These are phyloP conservation scores for Drosophila prolongata DNA, from an alignment of 2,888 invertebrate species.

Conservation along the genomic window DNA sequence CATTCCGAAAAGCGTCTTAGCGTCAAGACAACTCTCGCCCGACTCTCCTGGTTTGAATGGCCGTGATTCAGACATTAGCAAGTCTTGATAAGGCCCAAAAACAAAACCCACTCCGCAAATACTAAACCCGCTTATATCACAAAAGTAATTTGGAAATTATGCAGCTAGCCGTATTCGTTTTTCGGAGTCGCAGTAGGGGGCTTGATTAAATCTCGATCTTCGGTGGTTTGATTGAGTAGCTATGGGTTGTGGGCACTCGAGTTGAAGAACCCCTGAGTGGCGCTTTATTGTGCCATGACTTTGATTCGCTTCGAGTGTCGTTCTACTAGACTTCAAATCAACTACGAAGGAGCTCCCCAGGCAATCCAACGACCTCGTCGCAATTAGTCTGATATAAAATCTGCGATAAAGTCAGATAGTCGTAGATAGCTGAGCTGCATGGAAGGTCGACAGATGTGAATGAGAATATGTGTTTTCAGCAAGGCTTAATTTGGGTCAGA, in stretches of 20 bases:
- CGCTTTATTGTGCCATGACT: constrained; percentile 45
- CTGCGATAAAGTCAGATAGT: constrained; percentile 16
- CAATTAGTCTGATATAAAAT: constrained; percentile 29
- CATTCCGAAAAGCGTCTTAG: neutral
- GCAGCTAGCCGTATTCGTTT: neutral
- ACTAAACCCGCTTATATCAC: constrained; percentile 15
- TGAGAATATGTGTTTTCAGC: neutral
- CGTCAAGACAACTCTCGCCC: constrained; percentile 14
- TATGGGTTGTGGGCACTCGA: constrained; percentile 1
- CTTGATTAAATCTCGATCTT: constrained; percentile 25
- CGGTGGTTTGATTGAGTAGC: constrained; percentile 24
- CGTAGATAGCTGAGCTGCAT: constrained; percentile 14
- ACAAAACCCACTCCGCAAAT: constrained; percentile 12
- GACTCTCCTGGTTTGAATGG: neutral
- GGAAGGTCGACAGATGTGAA: constrained; percentile 25
- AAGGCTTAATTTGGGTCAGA: constrained; percentile 22
- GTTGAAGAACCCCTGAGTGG: constrained; percentile 33
- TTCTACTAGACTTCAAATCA: constrained; percentile 29
- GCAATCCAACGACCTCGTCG: constrained; percentile 44
- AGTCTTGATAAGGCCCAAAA: constrained; percentile 25
- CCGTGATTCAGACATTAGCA: constrained; percentile 38
- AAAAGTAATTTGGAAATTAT: constrained; percentile 20
- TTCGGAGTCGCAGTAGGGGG: constrained; percentile 22
- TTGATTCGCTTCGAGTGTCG: constrained; percentile 24
- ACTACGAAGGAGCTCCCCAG: constrained; percentile 26